A percentile compares a stretch with the other conserved stretches of the same genome.
phyloP scores from a whole-genome alignment of 1,140 invertebrate genomes.

The Drosophila biarmipes region DNA sequence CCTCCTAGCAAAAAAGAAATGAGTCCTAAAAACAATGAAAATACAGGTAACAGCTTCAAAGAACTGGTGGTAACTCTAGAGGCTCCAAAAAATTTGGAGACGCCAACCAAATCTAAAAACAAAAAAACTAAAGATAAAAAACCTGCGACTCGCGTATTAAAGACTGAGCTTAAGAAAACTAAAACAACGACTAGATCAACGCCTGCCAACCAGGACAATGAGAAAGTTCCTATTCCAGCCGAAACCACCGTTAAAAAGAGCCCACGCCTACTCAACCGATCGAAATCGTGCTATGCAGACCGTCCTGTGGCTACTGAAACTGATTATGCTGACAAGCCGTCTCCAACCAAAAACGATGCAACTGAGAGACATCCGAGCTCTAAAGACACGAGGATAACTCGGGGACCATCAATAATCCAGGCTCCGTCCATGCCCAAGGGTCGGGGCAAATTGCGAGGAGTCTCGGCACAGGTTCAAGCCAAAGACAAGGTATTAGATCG shows the following conservation, averaged over 20 bases:
- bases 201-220: not conserved
- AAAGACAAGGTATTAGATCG: conserved; percentile 19
- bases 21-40: not conserved
- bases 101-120: not conserved
- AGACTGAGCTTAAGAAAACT: not conserved
- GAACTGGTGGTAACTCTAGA: not conserved
- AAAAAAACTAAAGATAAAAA: not conserved
- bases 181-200: not conserved
- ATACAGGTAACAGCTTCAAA: not conserved
- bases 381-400: not conserved
- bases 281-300: conserved; percentile 1
- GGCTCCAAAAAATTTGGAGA: not conserved
- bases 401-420: conserved; percentile 49
- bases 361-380: not conserved
- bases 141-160: not conserved
- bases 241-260: not conserved
- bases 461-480: conserved; percentile 28
- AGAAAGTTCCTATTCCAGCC: not conserved
- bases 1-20: not conserved
- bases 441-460: conserved; percentile 59
- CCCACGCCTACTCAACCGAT: not conserved
- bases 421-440: conserved; percentile 54
- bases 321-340: not conserved
- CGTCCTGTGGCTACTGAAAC: not conserved
- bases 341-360: not conserved